Evolutionary conservation across 2,797 vertebrate species (phyloP).

Genomic region (Vireo griseus): DNA sequence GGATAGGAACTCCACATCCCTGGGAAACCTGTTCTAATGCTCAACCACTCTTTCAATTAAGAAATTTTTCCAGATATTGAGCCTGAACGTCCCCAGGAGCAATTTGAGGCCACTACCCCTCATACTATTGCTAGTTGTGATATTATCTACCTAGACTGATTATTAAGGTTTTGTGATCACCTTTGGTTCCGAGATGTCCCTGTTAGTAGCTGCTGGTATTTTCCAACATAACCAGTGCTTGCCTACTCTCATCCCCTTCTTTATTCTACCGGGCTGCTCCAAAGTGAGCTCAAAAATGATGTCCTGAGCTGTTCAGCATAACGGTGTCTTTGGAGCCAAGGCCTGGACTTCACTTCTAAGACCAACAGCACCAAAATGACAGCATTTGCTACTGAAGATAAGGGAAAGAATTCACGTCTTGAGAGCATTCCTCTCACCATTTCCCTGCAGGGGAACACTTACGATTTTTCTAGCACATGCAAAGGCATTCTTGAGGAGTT

Average conservation of each 20-base stretch:
- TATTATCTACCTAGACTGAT: neutral
- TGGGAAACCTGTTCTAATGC: neutral
- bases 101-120: neutral
- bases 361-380: neutral
- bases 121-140: neutral
- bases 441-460: neutral
- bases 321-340: neutral
- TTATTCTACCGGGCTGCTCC: neutral
- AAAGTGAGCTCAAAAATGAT: neutral
- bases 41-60: neutral
- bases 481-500: neutral
- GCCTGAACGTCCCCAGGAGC: neutral
- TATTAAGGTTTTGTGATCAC: neutral
- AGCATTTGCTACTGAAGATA: neutral
- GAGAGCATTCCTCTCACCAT: neutral
- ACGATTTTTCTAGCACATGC: neutral
- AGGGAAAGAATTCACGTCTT: neutral
- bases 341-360: neutral
- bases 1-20: neutral
- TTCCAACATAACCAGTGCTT: neutral
- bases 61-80: fast-evolving
- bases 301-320: neutral
- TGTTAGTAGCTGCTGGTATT: neutral
- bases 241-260: neutral
- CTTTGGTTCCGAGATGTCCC: neutral